These are phyloP conservation scores for Dasyprocta punctata DNA, from an alignment of 2,113 vertebrate genomes.

Conservation along the genomic window DNA sequence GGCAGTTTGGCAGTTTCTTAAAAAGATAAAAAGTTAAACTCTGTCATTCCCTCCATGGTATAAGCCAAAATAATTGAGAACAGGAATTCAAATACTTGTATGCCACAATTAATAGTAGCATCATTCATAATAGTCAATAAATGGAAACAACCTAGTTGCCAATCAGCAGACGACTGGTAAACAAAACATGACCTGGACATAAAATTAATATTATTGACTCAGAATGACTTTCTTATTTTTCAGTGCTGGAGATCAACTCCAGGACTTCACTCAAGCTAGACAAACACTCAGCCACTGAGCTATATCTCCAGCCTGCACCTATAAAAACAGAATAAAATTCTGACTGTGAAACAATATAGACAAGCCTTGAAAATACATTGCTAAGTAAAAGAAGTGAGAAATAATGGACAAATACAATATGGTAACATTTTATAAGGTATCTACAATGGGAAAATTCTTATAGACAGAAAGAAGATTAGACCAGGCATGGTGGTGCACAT, in stretches of 20 bases:
- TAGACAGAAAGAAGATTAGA: background rate
- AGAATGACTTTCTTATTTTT: background rate
- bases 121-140: background rate
- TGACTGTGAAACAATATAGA: background rate
- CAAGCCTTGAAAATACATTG: background rate
- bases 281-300: background rate
- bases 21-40: background rate
- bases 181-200: background rate
- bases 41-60: background rate
- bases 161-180: background rate
- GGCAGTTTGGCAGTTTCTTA: background rate
- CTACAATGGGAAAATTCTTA: background rate
- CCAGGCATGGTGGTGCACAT: too few species aligned
- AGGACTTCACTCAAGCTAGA: background rate
- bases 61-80: background rate
- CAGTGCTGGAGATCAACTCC: background rate
- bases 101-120: background rate
- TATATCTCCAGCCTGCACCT: background rate
- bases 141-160: background rate
- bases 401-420: background rate
- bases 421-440: background rate
- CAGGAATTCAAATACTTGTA: background rate
- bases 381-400: background rate
- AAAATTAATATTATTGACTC: background rate
- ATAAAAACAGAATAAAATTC: background rate